Evolutionary conservation across 2,888 invertebrate genomes (phyloP).

Genomic region (Bibio marci): DNA sequence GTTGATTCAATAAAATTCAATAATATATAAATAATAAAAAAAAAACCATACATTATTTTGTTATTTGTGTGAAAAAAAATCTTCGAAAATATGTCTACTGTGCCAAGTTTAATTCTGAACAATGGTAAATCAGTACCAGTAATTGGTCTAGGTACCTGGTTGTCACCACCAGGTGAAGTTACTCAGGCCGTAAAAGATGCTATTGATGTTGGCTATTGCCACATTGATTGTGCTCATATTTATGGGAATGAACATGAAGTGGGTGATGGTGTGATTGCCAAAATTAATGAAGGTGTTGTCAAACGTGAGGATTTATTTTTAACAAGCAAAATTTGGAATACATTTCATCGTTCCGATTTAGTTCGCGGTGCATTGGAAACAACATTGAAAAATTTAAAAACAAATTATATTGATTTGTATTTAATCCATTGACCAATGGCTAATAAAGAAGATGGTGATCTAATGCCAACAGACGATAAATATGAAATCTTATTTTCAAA

Average conservation of each 20-base stretch:
- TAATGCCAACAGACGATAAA: conserved; percentile 40
- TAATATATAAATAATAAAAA: no score
- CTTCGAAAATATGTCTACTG: no score
- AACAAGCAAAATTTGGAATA: conserved; percentile 77
- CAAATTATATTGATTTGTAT: conserved; percentile 72
- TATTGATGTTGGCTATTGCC: conserved; percentile 61
- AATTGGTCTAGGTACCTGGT: conserved; percentile 64
- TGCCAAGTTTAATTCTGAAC: conserved; percentile 38
- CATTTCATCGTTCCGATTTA: conserved; percentile 60
- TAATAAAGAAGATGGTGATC: conserved; percentile 51
- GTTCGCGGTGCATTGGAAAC: conserved; percentile 51
- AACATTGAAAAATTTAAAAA: conserved; percentile 51
- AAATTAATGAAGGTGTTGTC: conserved; percentile 46
- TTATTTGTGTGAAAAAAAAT: no score
- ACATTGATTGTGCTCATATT: conserved; percentile 54
- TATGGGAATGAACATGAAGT: conserved; percentile 65
- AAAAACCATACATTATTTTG: no score
- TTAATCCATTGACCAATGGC: conserved; percentile 86
- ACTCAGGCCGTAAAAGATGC: conserved; percentile 53
- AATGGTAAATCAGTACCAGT: conserved; percentile 47
- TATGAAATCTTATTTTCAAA: conserved; percentile 46
- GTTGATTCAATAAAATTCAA: no score
- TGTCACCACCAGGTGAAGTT: conserved; percentile 52
- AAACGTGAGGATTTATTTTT: conserved; percentile 55
- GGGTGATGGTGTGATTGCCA: conserved; percentile 46